Evolutionary conservation across 2,888 invertebrate species (phyloP), one percentile per base, ranked within the genome.

Genomic region (Metellina segmentata): DNA sequence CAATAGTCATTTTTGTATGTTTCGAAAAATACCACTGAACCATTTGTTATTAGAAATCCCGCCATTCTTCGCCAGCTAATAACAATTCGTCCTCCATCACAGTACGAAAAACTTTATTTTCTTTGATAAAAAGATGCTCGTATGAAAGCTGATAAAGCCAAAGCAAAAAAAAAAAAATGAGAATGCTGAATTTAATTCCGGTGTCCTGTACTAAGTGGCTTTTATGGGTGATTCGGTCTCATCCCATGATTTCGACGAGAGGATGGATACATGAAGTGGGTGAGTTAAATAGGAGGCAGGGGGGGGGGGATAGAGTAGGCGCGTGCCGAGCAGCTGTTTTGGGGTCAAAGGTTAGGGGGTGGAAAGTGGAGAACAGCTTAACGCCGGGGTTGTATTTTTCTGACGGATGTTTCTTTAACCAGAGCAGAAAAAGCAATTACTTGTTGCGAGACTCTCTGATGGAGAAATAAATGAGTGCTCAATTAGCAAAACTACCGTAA

Each of bases 291-390:
- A 49, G 69, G 74, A 19, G 20, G 70, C 49, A 16, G 72, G 61
- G 85, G 13, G 61, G 85, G 13, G 71, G 75, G 71, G 13, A 71
- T 16, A n/a, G 34, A 7, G 34, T 20, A 51, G 72, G 53, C 90
- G 85, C 90, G 85, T 90, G 90, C n/a, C 85, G 49, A 52, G 90
- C 90, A 90, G 85, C 85, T 90, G 90, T 81, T 85, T 72, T n/a
- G 53, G 70, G 83, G 61, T 53, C 53, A n/a, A n/a, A 51, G 52
- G 74, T 53, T 70, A 20, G 74, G 16, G 52, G 71, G 74, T 74
- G 51, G 34, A n/a, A 49, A 9, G 53, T 34, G 83, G 74, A 72
- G 72, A 75, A 74, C 70, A 51, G 70, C 69, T 70, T 34, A 13
- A 4, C 69, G 75, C 20, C 51, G 74, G 74, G 72, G 34, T 61